Base-by-base conservation (phyloP, 2,888 invertebrate species). In the Catocala nupta region DNA sequence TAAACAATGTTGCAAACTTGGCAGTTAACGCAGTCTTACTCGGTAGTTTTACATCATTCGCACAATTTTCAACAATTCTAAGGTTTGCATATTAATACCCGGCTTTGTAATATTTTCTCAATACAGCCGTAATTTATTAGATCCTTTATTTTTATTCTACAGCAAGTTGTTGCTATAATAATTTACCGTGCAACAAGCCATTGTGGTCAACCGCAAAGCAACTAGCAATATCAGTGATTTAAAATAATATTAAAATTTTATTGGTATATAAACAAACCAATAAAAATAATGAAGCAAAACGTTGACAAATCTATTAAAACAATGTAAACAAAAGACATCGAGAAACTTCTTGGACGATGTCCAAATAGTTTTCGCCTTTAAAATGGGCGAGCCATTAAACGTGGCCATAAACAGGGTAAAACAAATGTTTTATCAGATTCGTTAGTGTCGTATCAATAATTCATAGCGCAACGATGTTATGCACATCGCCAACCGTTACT, bases 371-470 rank as follows among this genome's bases (percentile, higher is more conserved):
- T 69, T 73, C 70, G 63, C 73, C 71, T 81, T 79, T 81, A 80
- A 81, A 87, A 83, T 80, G 75, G 80, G 75, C 71, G 77, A 51
- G 74, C 82, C 82, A 87, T 87, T 90, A 86, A 85, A 81, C 77
- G 80, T 80, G 80, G 77, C 87, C 88, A 84, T 89, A 90, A 88
- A 85, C 78, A 85, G 83, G 78, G 84, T 81, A 84, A 86, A 87
- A 92, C 92, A 91, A 88, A 89, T 92, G 92, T 92, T 89, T 89
- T 89, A 89, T 90, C 90, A 88, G 88, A 88, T 91, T 90, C 81
- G 90, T 90, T 88, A 87, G 87, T 82, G 80, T 79, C 74, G 68
- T 89, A 92, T 93, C 90, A 92, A 93, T 94, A 90, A 93, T 94
- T 93, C 93, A 93, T 91, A 89, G 84, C 84, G 78, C 78, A 82